Evolutionary conservation across 2,113 vertebrate species (phyloP).

Genomic region (Passer domesticus): DNA sequence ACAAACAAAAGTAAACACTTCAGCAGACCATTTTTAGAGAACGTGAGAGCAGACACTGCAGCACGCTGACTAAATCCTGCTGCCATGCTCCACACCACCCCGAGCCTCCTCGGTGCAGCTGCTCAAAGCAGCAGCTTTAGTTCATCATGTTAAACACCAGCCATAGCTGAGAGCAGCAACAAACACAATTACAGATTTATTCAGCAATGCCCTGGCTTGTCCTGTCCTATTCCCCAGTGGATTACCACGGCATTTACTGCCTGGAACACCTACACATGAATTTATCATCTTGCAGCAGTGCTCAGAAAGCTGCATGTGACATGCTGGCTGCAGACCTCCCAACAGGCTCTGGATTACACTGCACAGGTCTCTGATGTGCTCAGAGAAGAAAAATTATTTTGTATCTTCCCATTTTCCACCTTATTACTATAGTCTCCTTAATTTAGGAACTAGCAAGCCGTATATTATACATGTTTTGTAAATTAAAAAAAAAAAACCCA

Average conservation of each 20-base stretch:
- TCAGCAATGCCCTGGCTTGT: neutral
- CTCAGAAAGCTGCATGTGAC: neutral
- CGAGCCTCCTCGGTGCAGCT: rapidly evolving
- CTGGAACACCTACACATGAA: neutral
- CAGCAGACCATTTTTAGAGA: neutral
- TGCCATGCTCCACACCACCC: neutral
- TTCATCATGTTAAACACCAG: neutral
- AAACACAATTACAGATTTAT: neutral
- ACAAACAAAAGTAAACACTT: slow-evolving; percentile 9
- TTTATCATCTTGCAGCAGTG: neutral
- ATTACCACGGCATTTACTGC: neutral
- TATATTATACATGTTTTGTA: neutral
- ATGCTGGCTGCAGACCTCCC: rapidly evolving
- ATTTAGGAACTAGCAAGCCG: neutral
- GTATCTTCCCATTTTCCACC: neutral
- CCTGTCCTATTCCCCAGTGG: neutral
- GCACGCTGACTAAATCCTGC: neutral
- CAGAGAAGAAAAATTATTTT: neutral
- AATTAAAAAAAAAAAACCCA: neutral
- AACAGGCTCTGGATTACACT: neutral
- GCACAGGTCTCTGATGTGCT: neutral
- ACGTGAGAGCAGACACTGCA: neutral
- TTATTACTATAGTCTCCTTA: neutral
- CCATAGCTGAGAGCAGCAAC: neutral
- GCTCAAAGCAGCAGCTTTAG: neutral